Evolutionary conservation across 2,888 invertebrate genomes (phyloP).

Genomic region (Leptinotarsa juncta): DNA sequence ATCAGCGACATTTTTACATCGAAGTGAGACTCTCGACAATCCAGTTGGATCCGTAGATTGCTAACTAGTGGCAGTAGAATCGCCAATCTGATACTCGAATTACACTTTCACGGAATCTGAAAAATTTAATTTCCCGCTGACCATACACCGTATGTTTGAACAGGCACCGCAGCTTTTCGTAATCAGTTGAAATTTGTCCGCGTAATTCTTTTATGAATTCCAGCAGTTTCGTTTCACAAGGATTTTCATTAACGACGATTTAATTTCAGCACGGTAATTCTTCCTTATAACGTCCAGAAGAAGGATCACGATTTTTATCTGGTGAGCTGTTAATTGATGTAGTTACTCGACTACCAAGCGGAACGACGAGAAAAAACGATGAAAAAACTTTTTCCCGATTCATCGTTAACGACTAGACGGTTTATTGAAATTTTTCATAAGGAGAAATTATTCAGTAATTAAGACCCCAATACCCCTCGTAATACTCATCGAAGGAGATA

Average conservation of each 20-base stretch:
- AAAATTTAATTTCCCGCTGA: too few relatives aligned
- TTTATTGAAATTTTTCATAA: conserved; percentile 23
- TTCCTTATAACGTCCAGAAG: conserved; percentile 6
- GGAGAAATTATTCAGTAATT: conserved; percentile 49
- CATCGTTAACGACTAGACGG: conserved; percentile 16
- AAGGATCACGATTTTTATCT: conserved; percentile 9
- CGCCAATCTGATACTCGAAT: too few relatives aligned
- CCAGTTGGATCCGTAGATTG: too few relatives aligned
- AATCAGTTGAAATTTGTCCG: background rate
- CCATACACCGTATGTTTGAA: background rate
- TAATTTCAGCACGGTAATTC: conserved; percentile 9
- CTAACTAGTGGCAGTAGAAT: too few relatives aligned
- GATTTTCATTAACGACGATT: background rate
- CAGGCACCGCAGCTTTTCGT: background rate
- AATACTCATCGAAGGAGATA: conserved; percentile 52
- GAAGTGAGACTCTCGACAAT: too few relatives aligned
- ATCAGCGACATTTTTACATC: too few relatives aligned
- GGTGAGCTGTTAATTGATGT: conserved; percentile 9
- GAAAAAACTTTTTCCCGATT: conserved; percentile 3
- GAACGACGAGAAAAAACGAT: background rate
- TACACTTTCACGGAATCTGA: too few relatives aligned
- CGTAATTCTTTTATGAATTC: conserved; percentile 7
- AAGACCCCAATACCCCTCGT: conserved; percentile 48
- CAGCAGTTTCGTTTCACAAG: conserved; percentile 9
- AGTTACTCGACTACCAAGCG: conserved; percentile 12